Evolutionary conservation across 2,797 vertebrate species (phyloP), one percentile per base, ranked within the genome.

Genomic region (Notamacropus eugenii): DNA sequence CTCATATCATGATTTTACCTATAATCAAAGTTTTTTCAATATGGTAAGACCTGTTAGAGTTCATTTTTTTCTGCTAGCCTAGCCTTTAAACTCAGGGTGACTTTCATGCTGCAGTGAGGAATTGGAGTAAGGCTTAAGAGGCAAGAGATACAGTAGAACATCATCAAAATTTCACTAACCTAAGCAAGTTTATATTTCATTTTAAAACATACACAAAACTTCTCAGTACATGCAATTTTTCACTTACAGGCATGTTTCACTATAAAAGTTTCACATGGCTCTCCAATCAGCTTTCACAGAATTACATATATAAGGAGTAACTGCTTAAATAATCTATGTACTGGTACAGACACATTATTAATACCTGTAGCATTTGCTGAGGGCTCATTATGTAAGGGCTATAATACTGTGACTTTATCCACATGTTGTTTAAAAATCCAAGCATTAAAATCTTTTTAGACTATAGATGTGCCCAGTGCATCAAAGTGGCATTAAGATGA

Each of bases 251-350:
- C 54, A 91, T 95, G 95, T 93, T 96, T 96, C 92, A 94, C 94
- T 95, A 95, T 82, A 94, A 97, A 96, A 94, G 59, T 95, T 91
- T 82, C 74, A 92, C 91, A n/a, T 54, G 34, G 11, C 31, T 93
- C 62, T 93, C 82, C 93, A 96, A 97, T 96, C 96, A 98, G 54
- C 59, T 93, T 46, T 90, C 90, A 95, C 92, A 92, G 93, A 95
- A 56, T 96, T 94, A 94, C 59, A 91, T 90, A 14, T 14, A 67
- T 67, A 67, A 55, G 58, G 54, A 62, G 87, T 93, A 91, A 94
- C 91, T 54, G 74, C 29, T 96, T 54, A 96, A 57, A 56, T 34
- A 93, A 10, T 31, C 40, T n/a, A 50, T 5, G 28, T 57, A 55
- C 58, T 67, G 95, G 52, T 29, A 54, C 4, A 92, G 34, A 54